These are phyloP conservation scores for Muschampia plurimacula DNA, from an alignment of 2,888 invertebrate genomes.

Conservation along the genomic window DNA sequence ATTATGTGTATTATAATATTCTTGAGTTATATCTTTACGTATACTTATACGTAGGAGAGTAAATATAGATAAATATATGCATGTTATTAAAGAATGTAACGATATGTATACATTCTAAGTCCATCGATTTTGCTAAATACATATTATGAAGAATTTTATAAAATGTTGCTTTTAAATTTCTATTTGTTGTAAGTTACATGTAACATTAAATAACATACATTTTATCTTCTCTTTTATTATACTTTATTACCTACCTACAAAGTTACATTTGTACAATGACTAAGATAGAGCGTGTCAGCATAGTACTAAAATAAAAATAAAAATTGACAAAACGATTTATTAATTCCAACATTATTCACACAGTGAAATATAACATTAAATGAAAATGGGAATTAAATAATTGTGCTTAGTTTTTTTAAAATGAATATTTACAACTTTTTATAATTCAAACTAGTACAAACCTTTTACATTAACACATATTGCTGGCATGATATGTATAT, in stretches of 20 bases:
- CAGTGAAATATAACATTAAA: neutral
- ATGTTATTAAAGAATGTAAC: conserved; percentile 34
- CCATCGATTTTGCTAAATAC: conserved; percentile 48
- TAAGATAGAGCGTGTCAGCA: no score
- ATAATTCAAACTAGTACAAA: no score
- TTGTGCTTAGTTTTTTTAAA: no score
- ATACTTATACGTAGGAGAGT: conserved; percentile 22
- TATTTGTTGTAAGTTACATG: conserved; percentile 51
- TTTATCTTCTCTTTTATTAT: conserved; percentile 34
- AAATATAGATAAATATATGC: conserved; percentile 11
- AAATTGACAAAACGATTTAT: neutral
- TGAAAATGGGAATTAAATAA: no score
- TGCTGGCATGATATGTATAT: no score
- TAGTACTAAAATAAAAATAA: no score
- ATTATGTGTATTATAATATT: conserved; percentile 12
- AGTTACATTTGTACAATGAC: neutral
- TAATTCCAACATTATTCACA: neutral
- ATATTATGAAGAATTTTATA: conserved; percentile 52
- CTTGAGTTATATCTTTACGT: conserved; percentile 19
- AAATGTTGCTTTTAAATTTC: conserved; percentile 59
- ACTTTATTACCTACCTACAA: neutral
- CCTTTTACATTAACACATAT: no score
- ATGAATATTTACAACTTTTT: no score
- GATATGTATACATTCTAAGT: conserved; percentile 44
- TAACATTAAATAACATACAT: conserved; percentile 49